Base-by-base conservation (phyloP, 1,140 invertebrate genomes). In the Drosophila lacteicornis region DNA sequence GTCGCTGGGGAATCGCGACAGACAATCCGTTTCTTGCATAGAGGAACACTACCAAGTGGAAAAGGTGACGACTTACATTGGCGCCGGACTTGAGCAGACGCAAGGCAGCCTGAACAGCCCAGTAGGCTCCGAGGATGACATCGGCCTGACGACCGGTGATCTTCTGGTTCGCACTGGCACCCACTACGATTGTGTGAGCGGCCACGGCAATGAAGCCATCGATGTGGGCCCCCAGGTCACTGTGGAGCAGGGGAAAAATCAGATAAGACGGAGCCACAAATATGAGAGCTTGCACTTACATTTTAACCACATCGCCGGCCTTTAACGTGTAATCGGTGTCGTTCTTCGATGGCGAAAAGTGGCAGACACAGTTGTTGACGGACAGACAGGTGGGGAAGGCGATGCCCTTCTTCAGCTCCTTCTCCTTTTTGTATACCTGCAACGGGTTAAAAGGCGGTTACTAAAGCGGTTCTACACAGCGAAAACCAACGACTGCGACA, bases 201-300 rank as follows among this genome's bases (percentile, higher is more conserved):
- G 98, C 98, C 57, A 99, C 98, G 60, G 99, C 99, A 93, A 99
- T 99, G 92, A 99, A 99, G 30, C 99, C 99, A 96, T 99, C 99
- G 90, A 99, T 96, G 93, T 99, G 99, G 71, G 98, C 98, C 80
- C 99, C 99, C 85, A 99, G 94, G 94, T 99, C 99, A 93, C 98
- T 99, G 86, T 63, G 36, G 7, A 43, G 11, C 1, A 0, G 30
- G 9, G 50, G n/a, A 13, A 11, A 19, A n/a, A 27, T 2, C 0
- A 47, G 12, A 12, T 22, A 42, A 40, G n/a, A 50, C 19, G 59
- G 59, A 94, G 19, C 17, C 22, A 15, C 42, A 43, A 12, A 1
- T 42, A 0, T 3, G 5, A 0, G 17, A 1, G 7, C 1, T 25
- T 25, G 22, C 38, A 67, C 96, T 96, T 95, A 98, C 97, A 99